Evolutionary conservation across 2,113 vertebrate genomes (phyloP), one percentile per base, ranked within the genome.

Genomic region (Pimephales promelas): DNA sequence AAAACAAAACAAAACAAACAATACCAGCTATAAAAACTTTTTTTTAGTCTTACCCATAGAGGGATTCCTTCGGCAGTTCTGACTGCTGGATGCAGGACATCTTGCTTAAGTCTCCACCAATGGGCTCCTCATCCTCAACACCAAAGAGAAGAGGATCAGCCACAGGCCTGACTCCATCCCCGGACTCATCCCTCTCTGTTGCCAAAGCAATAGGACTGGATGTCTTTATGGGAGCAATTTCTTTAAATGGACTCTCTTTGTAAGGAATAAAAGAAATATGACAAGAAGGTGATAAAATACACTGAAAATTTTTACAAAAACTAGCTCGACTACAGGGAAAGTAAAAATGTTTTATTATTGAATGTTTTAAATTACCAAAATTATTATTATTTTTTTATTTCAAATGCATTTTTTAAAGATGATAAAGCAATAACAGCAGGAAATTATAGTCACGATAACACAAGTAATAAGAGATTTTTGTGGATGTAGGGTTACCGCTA

Each of bases 151-250:
- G 26, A 3, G 91, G 90, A 10, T 90, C 90, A 10, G 85, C 83
- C 61, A 26, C 31, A 7, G 10, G 6, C 5, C 68, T n/a, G 52
- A 84, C 70, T 56, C 78, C 56, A 47, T 77, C n/a, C 0, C 45
- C 66, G 2, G 66, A 26, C 36, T 84, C 7, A 26, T 66, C 36
- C 3, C 10, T 81, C 52, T 14, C 74, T 10, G 13, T 2, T 18
- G 49, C 87, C 18, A 40, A 40, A 36, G 88, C 86, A 72, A 91
- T 89, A 4, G 93, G 93, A 54, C 92, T 94, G 57, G 93, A 95
- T 0, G 92, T 94, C 76, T 90, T 92, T 20, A 92, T 70, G 26
- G 92, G 91, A 24, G 28, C 66, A 3, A 86, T 85, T 0, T 22
- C 75, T 88, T 89, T 76, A 34, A 91, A 89, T 1, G 79, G 82